Evolutionary conservation across 2,797 vertebrate species (phyloP).

Genomic region (Chromobotia macracanthus): DNA sequence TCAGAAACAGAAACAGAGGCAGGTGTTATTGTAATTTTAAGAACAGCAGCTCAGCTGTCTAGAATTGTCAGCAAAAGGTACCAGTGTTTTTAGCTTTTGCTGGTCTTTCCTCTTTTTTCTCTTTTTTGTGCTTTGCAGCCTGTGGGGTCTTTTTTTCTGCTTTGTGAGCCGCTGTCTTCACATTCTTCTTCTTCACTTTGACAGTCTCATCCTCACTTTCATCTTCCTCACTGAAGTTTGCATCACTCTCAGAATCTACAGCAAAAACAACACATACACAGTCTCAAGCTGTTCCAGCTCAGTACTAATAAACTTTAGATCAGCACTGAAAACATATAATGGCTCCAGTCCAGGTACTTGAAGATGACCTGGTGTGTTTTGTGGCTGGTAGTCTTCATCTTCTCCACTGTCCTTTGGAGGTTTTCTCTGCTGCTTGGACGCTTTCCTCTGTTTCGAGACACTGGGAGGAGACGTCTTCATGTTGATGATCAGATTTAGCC

Average conservation of each 20-base stretch:
- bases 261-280: neutral
- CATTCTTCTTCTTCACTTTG: constrained; percentile 71
- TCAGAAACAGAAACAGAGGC: constrained; percentile 2
- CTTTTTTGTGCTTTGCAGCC: constrained; percentile 32
- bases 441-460: constrained; percentile 64
- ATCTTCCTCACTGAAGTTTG: constrained; percentile 74
- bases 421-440: constrained; percentile 59
- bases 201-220: constrained; percentile 83
- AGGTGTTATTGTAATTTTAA: neutral
- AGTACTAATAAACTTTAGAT: neutral
- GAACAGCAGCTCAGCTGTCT: neutral
- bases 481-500: constrained; percentile 76
- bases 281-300: too few relatives aligned
- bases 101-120: constrained; percentile 70
- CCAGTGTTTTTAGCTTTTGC: constrained; percentile 62
- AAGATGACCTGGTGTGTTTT: constrained; percentile 65
- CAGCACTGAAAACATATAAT: neutral
- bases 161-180: constrained; percentile 71
- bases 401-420: constrained; percentile 41
- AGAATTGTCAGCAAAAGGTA: neutral
- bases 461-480: constrained; percentile 51
- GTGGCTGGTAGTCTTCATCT: constrained; percentile 73
- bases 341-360: neutral
- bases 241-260: constrained; percentile 76
- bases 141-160: constrained; percentile 63